phyloP scores from a whole-genome alignment of 2,797 vertebrate genomes.

The Uromys caudimaculatus region DNA sequence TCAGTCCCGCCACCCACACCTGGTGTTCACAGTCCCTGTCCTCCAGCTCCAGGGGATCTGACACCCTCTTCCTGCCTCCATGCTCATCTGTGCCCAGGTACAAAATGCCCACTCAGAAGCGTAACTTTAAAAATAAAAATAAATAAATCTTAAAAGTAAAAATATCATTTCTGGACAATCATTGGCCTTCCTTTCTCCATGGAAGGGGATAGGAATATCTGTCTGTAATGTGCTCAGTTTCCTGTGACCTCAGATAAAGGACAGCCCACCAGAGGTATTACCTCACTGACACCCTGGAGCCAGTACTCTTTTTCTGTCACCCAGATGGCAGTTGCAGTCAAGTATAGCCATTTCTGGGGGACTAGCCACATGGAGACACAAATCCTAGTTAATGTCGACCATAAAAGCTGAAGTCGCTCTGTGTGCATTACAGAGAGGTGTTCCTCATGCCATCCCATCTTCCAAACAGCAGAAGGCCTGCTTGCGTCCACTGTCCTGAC shows the following conservation, averaged over 20 bases:
- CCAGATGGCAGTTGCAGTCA: neutral
- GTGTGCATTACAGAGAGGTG: neutral
- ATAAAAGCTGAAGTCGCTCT: neutral
- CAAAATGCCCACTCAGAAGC: neutral
- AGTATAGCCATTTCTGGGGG: neutral
- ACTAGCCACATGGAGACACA: neutral
- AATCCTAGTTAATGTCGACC: neutral
- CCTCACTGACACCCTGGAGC: neutral
- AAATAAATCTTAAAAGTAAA: conserved; percentile 38
- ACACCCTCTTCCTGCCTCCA: neutral
- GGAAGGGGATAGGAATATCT: neutral
- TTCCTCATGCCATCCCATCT: neutral
- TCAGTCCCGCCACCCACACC: neutral
- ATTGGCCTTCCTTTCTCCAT: neutral
- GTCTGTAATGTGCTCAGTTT: neutral
- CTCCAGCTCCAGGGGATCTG: neutral
- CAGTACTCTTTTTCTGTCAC: neutral
- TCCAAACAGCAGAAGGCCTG: neutral
- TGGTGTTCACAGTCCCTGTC: neutral
- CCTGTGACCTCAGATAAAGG: neutral
- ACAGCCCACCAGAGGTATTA: neutral
- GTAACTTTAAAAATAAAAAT: neutral
- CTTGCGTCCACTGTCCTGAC: neutral
- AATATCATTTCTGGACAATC: conserved; percentile 13
- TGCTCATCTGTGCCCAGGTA: neutral